Evolutionary conservation across 2,113 vertebrate species (phyloP).

Genomic region (Solea solea): DNA sequence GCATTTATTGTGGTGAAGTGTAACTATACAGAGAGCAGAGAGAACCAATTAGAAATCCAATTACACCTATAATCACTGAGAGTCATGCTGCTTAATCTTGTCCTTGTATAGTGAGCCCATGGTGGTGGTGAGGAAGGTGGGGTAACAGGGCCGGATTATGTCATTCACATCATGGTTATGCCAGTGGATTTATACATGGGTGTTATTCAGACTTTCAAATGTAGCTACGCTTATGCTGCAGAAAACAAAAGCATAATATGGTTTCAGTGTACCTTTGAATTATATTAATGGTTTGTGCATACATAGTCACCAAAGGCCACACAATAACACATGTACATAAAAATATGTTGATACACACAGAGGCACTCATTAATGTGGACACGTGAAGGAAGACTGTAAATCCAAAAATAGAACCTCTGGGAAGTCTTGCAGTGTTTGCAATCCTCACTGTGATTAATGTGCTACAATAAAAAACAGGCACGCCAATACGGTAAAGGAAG

Average conservation of each 20-base stretch:
- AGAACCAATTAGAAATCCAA: conserved; percentile 67
- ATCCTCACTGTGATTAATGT: neutral
- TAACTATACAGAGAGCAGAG: conserved; percentile 39
- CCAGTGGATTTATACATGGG: neutral
- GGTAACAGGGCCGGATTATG: neutral
- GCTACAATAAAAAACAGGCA: neutral
- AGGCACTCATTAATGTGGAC: neutral
- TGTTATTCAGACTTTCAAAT: conserved; percentile 8
- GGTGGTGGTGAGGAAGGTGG: neutral
- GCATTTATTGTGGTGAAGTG: conserved; percentile 39
- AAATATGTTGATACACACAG: neutral
- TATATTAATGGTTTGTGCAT: neutral
- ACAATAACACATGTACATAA: neutral
- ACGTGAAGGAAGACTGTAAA: neutral
- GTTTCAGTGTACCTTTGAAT: neutral
- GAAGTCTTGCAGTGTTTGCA: conserved; percentile 22
- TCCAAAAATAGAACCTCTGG: conserved; percentile 9
- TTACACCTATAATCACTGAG: conserved; percentile 57
- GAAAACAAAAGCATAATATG: conserved; percentile 1
- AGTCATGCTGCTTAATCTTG: conserved; percentile 42
- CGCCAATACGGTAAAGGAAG: neutral
- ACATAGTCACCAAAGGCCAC: neutral
- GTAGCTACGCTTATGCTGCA: neutral
- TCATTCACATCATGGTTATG: neutral
- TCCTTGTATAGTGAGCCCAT: neutral